Evolutionary conservation across 1,140 invertebrate species (phyloP).

Genomic region (Elysia chlorotica): DNA sequence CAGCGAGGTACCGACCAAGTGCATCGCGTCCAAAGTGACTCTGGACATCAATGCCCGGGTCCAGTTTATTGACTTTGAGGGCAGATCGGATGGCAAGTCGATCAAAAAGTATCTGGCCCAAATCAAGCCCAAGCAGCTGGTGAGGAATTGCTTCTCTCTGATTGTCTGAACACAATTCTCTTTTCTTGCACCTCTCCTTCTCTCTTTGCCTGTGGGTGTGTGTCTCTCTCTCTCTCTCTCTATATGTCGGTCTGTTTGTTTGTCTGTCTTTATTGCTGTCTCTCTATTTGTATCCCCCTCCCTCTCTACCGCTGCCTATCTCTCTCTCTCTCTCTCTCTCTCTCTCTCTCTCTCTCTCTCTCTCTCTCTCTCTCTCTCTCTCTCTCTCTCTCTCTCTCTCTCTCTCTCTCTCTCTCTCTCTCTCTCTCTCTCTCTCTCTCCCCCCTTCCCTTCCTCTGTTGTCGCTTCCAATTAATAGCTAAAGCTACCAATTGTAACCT

Average conservation of each 20-base stretch:
- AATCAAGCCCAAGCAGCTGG: slow-evolving; percentile 81
- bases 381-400: not conserved
- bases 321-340: not conserved
- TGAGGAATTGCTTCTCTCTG: no score
- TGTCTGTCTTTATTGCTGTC: no score
- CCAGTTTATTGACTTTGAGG: slow-evolving; percentile 97
- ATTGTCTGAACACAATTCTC: no score
- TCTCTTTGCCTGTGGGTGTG: no score
- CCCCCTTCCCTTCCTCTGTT: not conserved
- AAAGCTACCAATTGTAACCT: not conserved
- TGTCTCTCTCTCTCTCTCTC: not conserved
- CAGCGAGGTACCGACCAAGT: no score
- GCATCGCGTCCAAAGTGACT: slow-evolving; percentile 76
- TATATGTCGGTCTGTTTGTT: no score
- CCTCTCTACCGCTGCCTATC: not conserved
- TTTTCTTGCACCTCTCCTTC: no score
- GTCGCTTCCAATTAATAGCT: no score
- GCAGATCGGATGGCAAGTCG: slow-evolving; percentile 95
- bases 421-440: not conserved
- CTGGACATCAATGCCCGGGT: slow-evolving; percentile 85
- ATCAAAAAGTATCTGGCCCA: slow-evolving; percentile 84
- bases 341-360: not conserved
- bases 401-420: not conserved
- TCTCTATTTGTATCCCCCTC: not conserved
- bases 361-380: not conserved